Percentiles rank a stretch among this genome's conserved stretches.
Conservation (phyloP, 1,140 invertebrate genomes). For the Pantala flavescens region DNA sequence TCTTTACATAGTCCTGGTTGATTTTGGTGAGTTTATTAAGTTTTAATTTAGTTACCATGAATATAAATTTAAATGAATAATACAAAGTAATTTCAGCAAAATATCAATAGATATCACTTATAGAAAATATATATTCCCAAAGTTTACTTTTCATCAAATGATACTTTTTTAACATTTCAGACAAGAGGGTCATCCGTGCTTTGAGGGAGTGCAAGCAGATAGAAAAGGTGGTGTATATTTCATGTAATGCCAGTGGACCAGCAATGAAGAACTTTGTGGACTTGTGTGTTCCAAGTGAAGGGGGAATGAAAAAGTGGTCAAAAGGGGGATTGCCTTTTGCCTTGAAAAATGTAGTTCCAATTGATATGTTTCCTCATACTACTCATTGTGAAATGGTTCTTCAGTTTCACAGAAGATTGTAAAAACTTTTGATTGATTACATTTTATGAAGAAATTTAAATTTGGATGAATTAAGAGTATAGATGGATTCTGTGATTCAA, state of each 20-base stretch:
- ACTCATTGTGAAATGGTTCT: slow-evolving; percentile 46
- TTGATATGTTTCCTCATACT: slow-evolving; percentile 52
- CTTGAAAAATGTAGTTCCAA: slow-evolving; percentile 34
- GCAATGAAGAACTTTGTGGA: slow-evolving; percentile 30
- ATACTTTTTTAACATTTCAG: too few relatives aligned
- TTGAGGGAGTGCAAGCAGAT: slow-evolving; percentile 34
- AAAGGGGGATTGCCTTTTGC: slow-evolving; percentile 24
- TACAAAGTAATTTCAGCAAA: too few relatives aligned
- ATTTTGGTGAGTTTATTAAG: too few relatives aligned
- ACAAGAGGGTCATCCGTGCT: slow-evolving; percentile 31
- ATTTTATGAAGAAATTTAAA: too few relatives aligned
- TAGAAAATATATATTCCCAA: too few relatives aligned
- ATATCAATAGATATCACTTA: too few relatives aligned
- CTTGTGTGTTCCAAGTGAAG: slow-evolving; percentile 34
- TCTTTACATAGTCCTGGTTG: too few relatives aligned
- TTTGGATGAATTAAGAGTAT: too few relatives aligned
- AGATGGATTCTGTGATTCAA: too few relatives aligned
- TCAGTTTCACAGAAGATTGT: slow-evolving; percentile 35
- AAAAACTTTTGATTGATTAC: not conserved
- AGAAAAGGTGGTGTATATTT: slow-evolving; percentile 39
- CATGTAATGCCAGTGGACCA: slow-evolving; percentile 37
- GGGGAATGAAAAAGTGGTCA: slow-evolving; percentile 15
- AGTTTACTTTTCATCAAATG: too few relatives aligned
- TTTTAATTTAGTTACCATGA: too few relatives aligned
- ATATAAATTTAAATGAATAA: too few relatives aligned